Conservation (phyloP, 2,888 invertebrate species). For the Piscicola geometra region DNA sequence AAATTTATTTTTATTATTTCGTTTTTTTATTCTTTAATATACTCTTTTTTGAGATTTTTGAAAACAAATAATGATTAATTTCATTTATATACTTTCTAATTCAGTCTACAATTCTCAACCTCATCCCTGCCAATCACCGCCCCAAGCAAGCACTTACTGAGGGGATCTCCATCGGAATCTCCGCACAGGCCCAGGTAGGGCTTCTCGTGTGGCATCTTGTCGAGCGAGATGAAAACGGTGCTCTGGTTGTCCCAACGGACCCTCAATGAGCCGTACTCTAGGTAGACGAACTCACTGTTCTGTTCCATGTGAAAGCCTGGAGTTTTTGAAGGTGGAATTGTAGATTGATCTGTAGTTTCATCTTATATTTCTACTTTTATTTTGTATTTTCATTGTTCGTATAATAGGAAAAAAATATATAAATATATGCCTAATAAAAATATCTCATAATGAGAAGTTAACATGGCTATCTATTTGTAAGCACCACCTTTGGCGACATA, state of each 20-base stretch:
- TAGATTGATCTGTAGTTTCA: too few species aligned
- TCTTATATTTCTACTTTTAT: too few species aligned
- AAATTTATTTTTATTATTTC: not conserved
- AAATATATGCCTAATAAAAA: too few species aligned
- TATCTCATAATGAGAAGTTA: too few species aligned
- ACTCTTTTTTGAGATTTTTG: too few species aligned
- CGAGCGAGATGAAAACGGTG: slow-evolving; percentile 39
- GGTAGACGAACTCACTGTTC: slow-evolving; percentile 34
- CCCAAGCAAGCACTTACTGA: slow-evolving; percentile 36
- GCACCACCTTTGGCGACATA: slow-evolving; percentile 17
- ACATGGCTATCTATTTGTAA: too few species aligned
- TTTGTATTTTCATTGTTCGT: too few species aligned
- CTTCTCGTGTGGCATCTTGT: slow-evolving; percentile 28
- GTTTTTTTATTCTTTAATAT: not conserved
- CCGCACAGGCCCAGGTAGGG: slow-evolving; percentile 46
- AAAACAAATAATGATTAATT: too few species aligned
- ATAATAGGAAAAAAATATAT: too few species aligned
- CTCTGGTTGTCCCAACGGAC: slow-evolving; percentile 42
- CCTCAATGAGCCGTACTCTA: slow-evolving; percentile 39
- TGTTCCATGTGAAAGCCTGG: slow-evolving; percentile 39
- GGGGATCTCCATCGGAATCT: slow-evolving; percentile 45
- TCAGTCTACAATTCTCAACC: too few species aligned
- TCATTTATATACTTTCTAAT: too few species aligned
- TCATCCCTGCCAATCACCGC: not conserved
- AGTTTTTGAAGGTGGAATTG: too few species aligned